Percentiles rank a stretch among this genome's conserved stretches.
Evolutionary conservation across 2,888 invertebrate genomes (phyloP).

Genomic region (Uloborus plumipes): DNA sequence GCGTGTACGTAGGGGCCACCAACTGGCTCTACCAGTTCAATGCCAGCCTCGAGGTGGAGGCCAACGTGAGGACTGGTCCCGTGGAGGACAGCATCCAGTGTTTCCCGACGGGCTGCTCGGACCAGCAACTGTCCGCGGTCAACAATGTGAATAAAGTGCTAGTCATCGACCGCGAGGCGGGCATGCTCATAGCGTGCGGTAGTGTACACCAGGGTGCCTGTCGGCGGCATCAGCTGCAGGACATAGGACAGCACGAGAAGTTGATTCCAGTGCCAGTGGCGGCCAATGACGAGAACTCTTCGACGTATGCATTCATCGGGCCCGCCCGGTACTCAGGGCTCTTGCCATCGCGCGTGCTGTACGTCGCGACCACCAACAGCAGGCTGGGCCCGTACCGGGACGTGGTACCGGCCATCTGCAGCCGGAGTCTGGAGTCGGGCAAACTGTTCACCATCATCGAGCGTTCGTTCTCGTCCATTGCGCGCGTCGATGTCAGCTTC

Average conservation of each 20-base stretch:
- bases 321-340: slow-evolving; percentile 79
- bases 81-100: slow-evolving; percentile 89
- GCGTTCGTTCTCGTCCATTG: slow-evolving; percentile 66
- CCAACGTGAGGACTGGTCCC: slow-evolving; percentile 84
- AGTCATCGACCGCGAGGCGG: slow-evolving; percentile 84
- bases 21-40: slow-evolving; percentile 89
- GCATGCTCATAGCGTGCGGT: slow-evolving; percentile 88
- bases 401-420: slow-evolving; percentile 92
- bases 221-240: slow-evolving; percentile 84
- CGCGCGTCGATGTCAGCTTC: slow-evolving; percentile 67
- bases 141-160: slow-evolving; percentile 91
- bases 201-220: slow-evolving; percentile 92
- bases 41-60: slow-evolving; percentile 79
- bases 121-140: slow-evolving; percentile 77
- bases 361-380: slow-evolving; percentile 94
- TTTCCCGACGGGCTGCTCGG: slow-evolving; percentile 85
- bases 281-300: slow-evolving; percentile 90
- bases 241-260: slow-evolving; percentile 82
- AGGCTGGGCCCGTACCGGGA: slow-evolving; percentile 93
- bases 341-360: slow-evolving; percentile 79
- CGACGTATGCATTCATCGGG: slow-evolving; percentile 92
- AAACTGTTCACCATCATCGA: slow-evolving; percentile 66
- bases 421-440: slow-evolving; percentile 78
- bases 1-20: slow-evolving; percentile 87
- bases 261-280: slow-evolving; percentile 88